A percentile compares a stretch with the other conserved stretches of the same genome.
Conservation (phyloP, 2,797 vertebrate species). For the Hippocampus kuda region DNA sequence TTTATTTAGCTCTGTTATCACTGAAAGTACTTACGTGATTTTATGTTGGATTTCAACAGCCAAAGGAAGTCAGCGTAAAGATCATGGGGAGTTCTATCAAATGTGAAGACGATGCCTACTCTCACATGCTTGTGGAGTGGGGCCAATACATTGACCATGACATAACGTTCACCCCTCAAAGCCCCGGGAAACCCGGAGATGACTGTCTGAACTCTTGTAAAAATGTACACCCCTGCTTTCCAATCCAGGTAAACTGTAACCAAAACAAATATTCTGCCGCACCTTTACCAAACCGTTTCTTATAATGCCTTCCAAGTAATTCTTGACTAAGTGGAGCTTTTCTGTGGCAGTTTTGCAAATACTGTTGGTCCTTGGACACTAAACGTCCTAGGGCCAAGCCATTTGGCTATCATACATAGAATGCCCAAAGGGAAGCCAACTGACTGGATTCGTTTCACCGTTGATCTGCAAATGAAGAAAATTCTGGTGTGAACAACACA, state of each 20-base stretch:
- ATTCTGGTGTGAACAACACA: too few relatives aligned
- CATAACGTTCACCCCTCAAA: conserved; percentile 83
- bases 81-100: conserved; percentile 69
- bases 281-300: too few relatives aligned
- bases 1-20: neutral
- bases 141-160: conserved; percentile 92
- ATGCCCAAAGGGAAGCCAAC: too few relatives aligned
- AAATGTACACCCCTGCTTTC: conserved; percentile 77
- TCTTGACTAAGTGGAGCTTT: too few relatives aligned
- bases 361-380: neutral
- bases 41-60: conserved; percentile 56
- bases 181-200: conserved; percentile 26
- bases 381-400: too few relatives aligned
- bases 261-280: too few relatives aligned
- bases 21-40: neutral
- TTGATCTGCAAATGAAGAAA: too few relatives aligned
- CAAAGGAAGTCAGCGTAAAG: conserved; percentile 74
- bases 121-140: conserved; percentile 83
- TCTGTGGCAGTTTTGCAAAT: too few relatives aligned
- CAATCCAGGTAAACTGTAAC: conserved; percentile 73
- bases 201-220: conserved; percentile 71
- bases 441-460: too few relatives aligned
- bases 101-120: conserved; percentile 66
- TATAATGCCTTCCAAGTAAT: too few relatives aligned
- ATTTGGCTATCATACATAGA: too few relatives aligned